Conservation (phyloP, 2,888 invertebrate species). For the Micoletzkya japonica region DNA sequence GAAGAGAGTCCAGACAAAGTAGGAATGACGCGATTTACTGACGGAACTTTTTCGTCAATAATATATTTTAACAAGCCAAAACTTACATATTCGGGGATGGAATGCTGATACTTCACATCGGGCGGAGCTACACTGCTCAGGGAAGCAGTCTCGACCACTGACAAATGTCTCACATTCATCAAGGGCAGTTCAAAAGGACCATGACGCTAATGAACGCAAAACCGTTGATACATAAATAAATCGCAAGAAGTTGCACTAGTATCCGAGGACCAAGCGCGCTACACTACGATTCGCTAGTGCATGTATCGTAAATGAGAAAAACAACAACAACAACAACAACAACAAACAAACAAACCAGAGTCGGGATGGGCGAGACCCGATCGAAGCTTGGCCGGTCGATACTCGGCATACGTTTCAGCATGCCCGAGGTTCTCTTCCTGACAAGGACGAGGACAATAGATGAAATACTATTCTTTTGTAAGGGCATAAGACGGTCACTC, state of each 20-base stretch:
- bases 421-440: constrained; percentile 94
- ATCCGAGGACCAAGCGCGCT: background rate
- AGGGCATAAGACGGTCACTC: no score
- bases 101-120: constrained; percentile 70
- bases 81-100: constrained; percentile 76
- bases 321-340: no score
- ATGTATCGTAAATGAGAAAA: background rate
- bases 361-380: constrained; percentile 92
- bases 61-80: background rate
- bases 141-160: constrained; percentile 96
- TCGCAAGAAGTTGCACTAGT: no score
- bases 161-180: no score
- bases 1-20: no score
- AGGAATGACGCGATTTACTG: no score
- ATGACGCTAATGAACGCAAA: background rate
- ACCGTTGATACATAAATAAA: no score
- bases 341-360: constrained; percentile 8
- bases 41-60: no score
- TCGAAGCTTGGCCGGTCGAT: constrained; percentile 85
- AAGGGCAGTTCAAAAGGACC: background rate
- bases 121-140: constrained; percentile 73
- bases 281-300: background rate
- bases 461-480: no score
- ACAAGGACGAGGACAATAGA: constrained; percentile 1
- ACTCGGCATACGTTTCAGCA: constrained; percentile 96